A percentile compares a stretch with the other conserved stretches of the same genome.
These are phyloP conservation scores for Caerostris extrusa DNA, from an alignment of 1,140 invertebrate species.

Conservation along the genomic window DNA sequence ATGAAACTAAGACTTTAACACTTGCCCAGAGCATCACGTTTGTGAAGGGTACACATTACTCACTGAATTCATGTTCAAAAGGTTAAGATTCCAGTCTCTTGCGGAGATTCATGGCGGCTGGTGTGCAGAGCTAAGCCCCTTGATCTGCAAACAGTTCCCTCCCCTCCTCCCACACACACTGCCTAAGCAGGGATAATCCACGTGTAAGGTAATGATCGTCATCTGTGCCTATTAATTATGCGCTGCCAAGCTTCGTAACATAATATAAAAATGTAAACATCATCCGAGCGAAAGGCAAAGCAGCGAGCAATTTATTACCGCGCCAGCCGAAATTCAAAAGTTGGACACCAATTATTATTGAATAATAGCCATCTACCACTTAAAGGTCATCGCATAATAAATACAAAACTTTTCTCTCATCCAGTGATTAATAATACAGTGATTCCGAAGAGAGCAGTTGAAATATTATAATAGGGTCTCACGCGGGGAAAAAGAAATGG, in stretches of 20 bases:
- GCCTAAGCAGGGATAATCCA: slow-evolving; percentile 46
- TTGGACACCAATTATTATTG: slow-evolving; percentile 73
- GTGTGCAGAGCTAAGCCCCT: slow-evolving; percentile 4
- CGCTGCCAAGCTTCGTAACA: background rate
- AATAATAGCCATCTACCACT: slow-evolving; percentile 62
- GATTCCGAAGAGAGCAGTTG: slow-evolving; percentile 49
- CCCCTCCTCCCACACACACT: too few relatives aligned
- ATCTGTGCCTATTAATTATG: slow-evolving; percentile 63
- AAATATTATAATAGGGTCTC: slow-evolving; percentile 74
- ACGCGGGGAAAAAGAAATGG: background rate
- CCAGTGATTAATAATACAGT: slow-evolving; percentile 71
- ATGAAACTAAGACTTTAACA: slow-evolving; percentile 24
- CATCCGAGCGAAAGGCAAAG: slow-evolving; percentile 17
- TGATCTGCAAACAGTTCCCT: slow-evolving; percentile 1
- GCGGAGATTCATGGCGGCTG: slow-evolving; percentile 2
- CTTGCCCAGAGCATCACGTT: background rate
- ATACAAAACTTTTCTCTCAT: slow-evolving; percentile 75
- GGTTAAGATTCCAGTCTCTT: slow-evolving; percentile 31
- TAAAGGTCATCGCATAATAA: slow-evolving; percentile 75
- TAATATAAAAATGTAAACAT: slow-evolving; percentile 76
- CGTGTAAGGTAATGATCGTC: slow-evolving; percentile 51
- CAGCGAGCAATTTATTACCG: slow-evolving; percentile 63
- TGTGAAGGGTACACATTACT: background rate
- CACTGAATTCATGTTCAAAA: slow-evolving; percentile 17
- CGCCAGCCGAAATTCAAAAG: slow-evolving; percentile 64